These are phyloP conservation scores for Porphyrio hochstetteri DNA, from an alignment of 2,113 vertebrate genomes.

Conservation along the genomic window DNA sequence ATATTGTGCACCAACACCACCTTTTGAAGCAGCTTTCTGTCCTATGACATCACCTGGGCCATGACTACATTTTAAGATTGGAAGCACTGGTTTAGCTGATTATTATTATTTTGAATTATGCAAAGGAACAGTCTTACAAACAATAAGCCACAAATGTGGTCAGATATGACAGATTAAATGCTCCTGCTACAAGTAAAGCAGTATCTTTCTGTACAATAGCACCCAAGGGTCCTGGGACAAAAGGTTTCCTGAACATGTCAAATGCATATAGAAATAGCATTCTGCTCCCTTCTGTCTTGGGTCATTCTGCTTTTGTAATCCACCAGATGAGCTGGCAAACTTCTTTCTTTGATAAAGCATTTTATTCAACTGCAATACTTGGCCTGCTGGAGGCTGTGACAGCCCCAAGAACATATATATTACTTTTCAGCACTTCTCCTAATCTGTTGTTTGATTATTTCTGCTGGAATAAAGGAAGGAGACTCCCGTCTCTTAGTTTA, in stretches of 20 bases:
- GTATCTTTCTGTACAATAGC: background rate
- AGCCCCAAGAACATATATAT: background rate
- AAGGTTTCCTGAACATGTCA: background rate
- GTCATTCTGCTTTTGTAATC: background rate
- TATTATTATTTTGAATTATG: background rate
- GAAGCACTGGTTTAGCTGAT: background rate
- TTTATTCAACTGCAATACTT: background rate
- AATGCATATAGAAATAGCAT: background rate
- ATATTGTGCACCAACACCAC: background rate
- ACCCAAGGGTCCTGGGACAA: background rate
- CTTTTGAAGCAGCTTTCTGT: background rate
- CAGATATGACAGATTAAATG: background rate
- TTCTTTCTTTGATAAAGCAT: background rate
- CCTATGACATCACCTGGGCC: background rate
- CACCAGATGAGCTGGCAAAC: background rate
- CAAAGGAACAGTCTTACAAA: background rate
- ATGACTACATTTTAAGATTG: background rate
- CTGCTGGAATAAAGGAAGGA: background rate
- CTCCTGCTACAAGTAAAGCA: background rate
- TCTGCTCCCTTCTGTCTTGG: background rate
- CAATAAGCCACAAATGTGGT: background rate
- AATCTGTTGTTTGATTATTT: background rate
- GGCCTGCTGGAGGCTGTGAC: background rate
- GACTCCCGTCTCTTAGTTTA: background rate
- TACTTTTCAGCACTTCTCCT: background rate